phyloP scores from a whole-genome alignment of 2,113 vertebrate genomes.

The Rousettus leschenaultii region DNA sequence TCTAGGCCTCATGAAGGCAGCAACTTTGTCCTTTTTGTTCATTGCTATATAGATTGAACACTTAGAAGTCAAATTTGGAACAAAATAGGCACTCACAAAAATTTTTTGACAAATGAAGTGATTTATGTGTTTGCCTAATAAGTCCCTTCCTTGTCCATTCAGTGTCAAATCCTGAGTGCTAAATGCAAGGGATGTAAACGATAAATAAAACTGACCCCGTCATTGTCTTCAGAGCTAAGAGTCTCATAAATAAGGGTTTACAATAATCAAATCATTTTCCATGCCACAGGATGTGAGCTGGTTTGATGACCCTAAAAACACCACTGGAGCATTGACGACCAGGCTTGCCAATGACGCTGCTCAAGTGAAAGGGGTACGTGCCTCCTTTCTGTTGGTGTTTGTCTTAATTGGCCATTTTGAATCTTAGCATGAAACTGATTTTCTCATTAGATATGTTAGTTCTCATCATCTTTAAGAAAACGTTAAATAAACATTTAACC shows the following conservation, averaged over 20 bases:
- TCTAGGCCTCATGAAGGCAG: background rate
- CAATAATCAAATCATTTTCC: background rate
- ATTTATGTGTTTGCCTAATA: background rate
- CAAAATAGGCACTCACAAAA: background rate
- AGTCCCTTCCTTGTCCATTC: background rate
- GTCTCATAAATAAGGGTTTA: background rate
- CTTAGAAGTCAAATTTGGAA: background rate
- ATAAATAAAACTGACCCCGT: background rate
- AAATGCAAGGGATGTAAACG: background rate
- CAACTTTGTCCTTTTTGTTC: background rate
- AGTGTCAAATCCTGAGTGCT: background rate
- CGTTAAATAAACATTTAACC: background rate
- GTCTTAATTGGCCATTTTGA: background rate
- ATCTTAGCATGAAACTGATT: background rate
- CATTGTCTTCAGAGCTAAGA: background rate
- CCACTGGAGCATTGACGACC: conserved; percentile 92
- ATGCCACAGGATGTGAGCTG: conserved; percentile 90
- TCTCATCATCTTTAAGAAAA: background rate
- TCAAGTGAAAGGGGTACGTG: conserved; percentile 95
- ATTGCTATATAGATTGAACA: background rate
- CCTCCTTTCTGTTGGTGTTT: background rate
- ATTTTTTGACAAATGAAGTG: background rate
- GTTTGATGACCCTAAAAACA: conserved; percentile 94
- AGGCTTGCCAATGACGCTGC: conserved; percentile 94
- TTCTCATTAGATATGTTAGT: background rate